Percentiles rank a stretch among this genome's conserved stretches.
These are phyloP conservation scores for Brachyhypopomus gauderio DNA, from an alignment of 2,113 vertebrate genomes.

Conservation along the genomic window DNA sequence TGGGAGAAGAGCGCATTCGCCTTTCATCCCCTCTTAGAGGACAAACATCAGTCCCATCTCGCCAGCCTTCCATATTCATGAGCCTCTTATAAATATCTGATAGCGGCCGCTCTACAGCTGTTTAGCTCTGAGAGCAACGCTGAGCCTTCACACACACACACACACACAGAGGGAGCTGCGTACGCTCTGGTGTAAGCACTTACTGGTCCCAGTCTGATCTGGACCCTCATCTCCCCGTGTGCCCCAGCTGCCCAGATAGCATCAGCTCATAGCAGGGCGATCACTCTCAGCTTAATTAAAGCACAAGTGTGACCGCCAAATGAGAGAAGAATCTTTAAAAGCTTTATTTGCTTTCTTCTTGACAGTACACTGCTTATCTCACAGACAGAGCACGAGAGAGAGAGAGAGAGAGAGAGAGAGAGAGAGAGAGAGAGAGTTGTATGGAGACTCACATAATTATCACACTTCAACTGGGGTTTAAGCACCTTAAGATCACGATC, in stretches of 20 bases:
- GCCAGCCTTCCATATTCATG: conserved; percentile 80
- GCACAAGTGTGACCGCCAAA: conserved; percentile 73
- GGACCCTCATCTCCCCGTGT: conserved; percentile 51
- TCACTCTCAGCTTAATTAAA: conserved; percentile 74
- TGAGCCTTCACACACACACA: conserved; percentile 33
- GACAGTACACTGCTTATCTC: conserved; percentile 73
- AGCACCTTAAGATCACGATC: not conserved
- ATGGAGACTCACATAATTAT: conserved; percentile 50
- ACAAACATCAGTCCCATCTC: conserved; percentile 83
- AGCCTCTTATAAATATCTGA: conserved; percentile 83
- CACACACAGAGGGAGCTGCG: conserved; percentile 52
- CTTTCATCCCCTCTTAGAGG: conserved; percentile 84
- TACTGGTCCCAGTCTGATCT: conserved; percentile 58
- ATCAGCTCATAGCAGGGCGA: conserved; percentile 70
- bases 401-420: conserved; percentile 43
- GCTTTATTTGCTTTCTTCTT: conserved; percentile 71
- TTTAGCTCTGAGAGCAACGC: conserved; percentile 70
- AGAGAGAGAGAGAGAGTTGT: conserved; percentile 54
- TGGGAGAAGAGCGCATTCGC: conserved; percentile 75
- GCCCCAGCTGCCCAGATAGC: conserved; percentile 67
- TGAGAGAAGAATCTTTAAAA: conserved; percentile 77
- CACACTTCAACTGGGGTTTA: conserved; percentile 31
- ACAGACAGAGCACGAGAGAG: conserved; percentile 9
- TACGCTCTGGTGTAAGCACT: conserved; percentile 38
- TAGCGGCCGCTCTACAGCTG: conserved; percentile 76